phyloP scores from a whole-genome alignment of 2,888 invertebrate species.

The Odontocolon sp. region DNA sequence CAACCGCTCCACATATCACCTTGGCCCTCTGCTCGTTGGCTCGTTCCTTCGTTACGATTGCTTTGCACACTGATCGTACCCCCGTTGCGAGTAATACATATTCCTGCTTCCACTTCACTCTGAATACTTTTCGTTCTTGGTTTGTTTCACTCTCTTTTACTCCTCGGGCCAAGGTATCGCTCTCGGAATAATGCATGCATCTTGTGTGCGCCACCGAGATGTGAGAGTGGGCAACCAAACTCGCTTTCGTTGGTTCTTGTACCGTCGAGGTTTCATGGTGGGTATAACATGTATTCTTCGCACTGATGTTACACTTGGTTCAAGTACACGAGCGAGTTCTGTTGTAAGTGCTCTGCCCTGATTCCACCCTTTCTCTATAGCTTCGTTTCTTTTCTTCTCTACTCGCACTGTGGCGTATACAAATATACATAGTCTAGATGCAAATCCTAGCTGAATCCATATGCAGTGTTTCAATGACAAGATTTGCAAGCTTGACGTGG shows the following conservation, averaged over 20 bases:
- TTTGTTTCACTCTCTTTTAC: background rate
- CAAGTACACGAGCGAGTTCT: slow-evolving; percentile 1
- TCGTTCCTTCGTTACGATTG: slow-evolving; percentile 37
- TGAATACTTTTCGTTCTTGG: slow-evolving; percentile 16
- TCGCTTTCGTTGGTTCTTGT: slow-evolving; percentile 23
- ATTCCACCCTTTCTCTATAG: slow-evolving; percentile 18
- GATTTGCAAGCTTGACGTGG: no score
- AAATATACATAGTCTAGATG: background rate
- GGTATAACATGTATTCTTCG: background rate
- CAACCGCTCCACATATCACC: slow-evolving; percentile 66
- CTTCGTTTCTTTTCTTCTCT: background rate
- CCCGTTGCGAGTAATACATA: slow-evolving; percentile 19
- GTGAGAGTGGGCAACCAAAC: slow-evolving; percentile 15
- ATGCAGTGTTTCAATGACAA: no score
- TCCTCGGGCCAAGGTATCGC: slow-evolving; percentile 9
- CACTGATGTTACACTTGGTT: slow-evolving; percentile 16
- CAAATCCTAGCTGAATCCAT: no score
- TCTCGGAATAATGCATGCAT: slow-evolving; percentile 18
- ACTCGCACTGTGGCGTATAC: background rate
- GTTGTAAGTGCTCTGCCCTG: slow-evolving; percentile 9
- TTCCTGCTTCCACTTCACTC: slow-evolving; percentile 18
- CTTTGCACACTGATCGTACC: slow-evolving; percentile 18
- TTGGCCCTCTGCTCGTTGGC: slow-evolving; percentile 52
- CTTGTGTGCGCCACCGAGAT: background rate
- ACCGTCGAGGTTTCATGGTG: no score